Percentiles rank a stretch among this genome's conserved stretches.
phyloP scores from a whole-genome alignment of 37 sponge, comb jelly and placozoan species.

The Lycopodina hypogea region DNA sequence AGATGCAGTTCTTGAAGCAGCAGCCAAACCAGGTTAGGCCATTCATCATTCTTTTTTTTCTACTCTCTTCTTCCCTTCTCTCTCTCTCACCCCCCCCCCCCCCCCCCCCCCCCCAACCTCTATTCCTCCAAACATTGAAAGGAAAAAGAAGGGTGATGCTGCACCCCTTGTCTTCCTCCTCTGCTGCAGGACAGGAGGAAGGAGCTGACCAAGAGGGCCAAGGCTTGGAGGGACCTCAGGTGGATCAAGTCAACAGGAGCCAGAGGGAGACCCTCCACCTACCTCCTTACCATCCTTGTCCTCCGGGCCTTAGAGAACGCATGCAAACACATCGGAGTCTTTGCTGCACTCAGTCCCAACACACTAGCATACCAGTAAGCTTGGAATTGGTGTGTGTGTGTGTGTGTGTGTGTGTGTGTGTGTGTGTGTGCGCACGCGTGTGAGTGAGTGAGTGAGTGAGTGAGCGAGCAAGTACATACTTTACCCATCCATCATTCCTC shows the following conservation, averaged over 20 bases:
- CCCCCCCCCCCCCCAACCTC: no score
- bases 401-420: no score
- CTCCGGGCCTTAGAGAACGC: slow-evolving; percentile 34
- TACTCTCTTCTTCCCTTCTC: neutral
- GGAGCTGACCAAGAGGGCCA: slow-evolving; percentile 59
- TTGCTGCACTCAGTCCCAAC: slow-evolving; percentile 32
- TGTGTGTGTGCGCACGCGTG: no score
- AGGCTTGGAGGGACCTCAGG: slow-evolving; percentile 58
- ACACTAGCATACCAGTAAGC: slow-evolving; percentile 36
- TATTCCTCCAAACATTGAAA: neutral
- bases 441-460: no score
- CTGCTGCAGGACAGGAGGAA: neutral
- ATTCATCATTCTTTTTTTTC: neutral
- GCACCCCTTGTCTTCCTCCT: neutral
- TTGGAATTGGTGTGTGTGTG: no score
- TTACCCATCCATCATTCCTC: neutral
- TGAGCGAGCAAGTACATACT: neutral
- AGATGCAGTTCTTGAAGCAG: slow-evolving; percentile 49
- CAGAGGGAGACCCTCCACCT: slow-evolving; percentile 44
- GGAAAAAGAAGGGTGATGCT: neutral
- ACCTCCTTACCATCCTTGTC: slow-evolving; percentile 45
- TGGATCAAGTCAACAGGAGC: slow-evolving; percentile 7
- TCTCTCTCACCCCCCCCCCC: neutral
- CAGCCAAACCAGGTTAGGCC: slow-evolving; percentile 42
- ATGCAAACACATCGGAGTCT: slow-evolving; percentile 24